Conservation (phyloP, 23 tunicate genomes). For the Phallusia fumigata region DNA sequence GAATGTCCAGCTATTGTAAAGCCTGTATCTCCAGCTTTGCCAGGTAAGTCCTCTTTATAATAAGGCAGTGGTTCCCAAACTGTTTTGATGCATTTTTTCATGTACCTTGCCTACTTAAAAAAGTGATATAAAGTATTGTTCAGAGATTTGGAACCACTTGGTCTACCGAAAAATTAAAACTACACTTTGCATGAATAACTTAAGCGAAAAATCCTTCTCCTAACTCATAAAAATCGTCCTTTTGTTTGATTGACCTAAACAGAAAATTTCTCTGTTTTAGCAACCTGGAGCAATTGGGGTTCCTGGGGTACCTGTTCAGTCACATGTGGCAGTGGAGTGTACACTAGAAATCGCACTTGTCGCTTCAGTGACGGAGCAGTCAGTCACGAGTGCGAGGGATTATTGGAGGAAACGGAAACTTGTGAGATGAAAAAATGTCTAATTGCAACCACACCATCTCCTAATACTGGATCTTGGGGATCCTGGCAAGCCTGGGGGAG, state of each 20-base stretch:
- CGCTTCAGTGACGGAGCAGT: neutral
- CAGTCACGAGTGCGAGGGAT: neutral
- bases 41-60: neutral
- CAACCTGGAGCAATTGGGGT: constrained; percentile 34
- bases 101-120: too few species aligned
- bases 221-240: too few species aligned
- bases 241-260: too few species aligned
- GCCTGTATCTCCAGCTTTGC: neutral
- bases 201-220: too few species aligned
- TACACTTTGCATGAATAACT: too few species aligned
- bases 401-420: neutral
- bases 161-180: neutral
- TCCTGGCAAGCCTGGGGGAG: constrained; percentile 35
- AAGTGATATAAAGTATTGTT: too few species aligned
- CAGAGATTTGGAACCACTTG: neutral
- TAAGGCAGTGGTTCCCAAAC: too few species aligned
- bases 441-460: neutral
- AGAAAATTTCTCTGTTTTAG: neutral
- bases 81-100: too few species aligned
- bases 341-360: constrained; percentile 21
- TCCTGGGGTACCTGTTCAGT: constrained; percentile 39
- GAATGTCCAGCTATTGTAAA: constrained; percentile 9
- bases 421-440: neutral
- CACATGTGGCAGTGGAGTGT: constrained; percentile 32
- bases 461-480: constrained; percentile 21